Conservation (phyloP, 2,797 vertebrate genomes). For the Pelobates cultripes region DNA sequence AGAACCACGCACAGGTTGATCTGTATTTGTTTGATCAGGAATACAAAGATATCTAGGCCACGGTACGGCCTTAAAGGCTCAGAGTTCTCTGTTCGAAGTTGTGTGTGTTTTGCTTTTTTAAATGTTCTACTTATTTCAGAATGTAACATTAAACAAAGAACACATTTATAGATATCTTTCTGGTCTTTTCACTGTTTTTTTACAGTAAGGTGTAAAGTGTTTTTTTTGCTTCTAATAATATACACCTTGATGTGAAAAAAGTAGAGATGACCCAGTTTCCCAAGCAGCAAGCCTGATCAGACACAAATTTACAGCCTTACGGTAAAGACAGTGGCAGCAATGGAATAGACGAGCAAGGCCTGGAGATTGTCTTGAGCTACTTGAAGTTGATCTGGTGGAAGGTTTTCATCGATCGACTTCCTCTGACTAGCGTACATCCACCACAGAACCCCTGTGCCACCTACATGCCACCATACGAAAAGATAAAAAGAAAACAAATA, state of each 20-base stretch:
- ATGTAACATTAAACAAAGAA: too few relatives aligned
- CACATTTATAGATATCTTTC: too few relatives aligned
- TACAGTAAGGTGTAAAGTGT: too few relatives aligned
- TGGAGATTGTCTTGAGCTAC: constrained; percentile 80
- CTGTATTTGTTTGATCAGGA: too few relatives aligned
- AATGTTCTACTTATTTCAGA: too few relatives aligned
- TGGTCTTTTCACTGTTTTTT: too few relatives aligned
- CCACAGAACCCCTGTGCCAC: constrained; percentile 92
- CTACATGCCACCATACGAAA: constrained; percentile 63
- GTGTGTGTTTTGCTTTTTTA: too few relatives aligned
- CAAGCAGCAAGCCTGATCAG: not conserved
- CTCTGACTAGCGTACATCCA: constrained; percentile 93
- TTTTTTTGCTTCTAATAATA: not conserved
- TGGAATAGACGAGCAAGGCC: constrained; percentile 90
- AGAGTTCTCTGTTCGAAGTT: too few relatives aligned
- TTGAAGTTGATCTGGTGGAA: constrained; percentile 74
- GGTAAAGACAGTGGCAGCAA: constrained; percentile 89
- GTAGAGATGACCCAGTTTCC: constrained; percentile 3
- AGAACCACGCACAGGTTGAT: too few relatives aligned
- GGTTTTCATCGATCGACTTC: constrained; percentile 73
- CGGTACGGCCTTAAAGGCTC: too few relatives aligned
- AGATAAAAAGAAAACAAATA: not conserved
- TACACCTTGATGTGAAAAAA: not conserved
- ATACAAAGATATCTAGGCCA: too few relatives aligned
- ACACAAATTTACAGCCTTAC: constrained; percentile 70